Evolutionary conservation across 2,888 invertebrate genomes (phyloP), one percentile per base, ranked within the genome.

Genomic region (Pterostichus niger): DNA sequence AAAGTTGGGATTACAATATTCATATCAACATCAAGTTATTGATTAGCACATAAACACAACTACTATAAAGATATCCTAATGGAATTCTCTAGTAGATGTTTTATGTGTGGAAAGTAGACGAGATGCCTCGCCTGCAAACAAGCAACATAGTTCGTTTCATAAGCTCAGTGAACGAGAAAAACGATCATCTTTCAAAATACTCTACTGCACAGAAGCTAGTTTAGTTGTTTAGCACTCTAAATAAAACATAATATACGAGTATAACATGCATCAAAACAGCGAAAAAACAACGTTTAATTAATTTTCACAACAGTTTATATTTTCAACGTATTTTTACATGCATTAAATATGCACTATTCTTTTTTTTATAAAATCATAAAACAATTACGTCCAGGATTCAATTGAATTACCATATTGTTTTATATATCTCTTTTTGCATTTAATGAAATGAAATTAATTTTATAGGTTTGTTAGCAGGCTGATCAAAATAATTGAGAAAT

Each of bases 81-180:
- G 64, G 64, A 64, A 64, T 64, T 64, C 64, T 64, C 64, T 64
- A 64, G 64, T 64, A 64, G 33, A 35, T n/a, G 64, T 64, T 33
- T 64, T 64, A 35, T 64, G 13, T 35, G 35, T 3, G 13, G 11
- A 11, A 11, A 31, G 31, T 31, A 59, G 59, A 59, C 24, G 24
- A 24, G 24, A 24, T 3, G 24, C 24, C 24, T 24, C 59, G 59
- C 33, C 13, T 33, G 64, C 64, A 64, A 33, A 35, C 31, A 17
- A 13, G 33, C 64, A 49, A 13, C 49, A n/a, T 49, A 49, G 11
- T 49, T n/a, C 7, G 64, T n/a, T 3, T 31, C 24, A 59, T 35
- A 64, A 13, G 11, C n/a, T 33, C 64, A 35, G 33, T 13, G 10
- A 11, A 33, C 13, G 33, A 64, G 64, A 64, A 64, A 64, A 64